phyloP scores from a whole-genome alignment of 2,888 invertebrate genomes.

The Podabrus alpinus region DNA sequence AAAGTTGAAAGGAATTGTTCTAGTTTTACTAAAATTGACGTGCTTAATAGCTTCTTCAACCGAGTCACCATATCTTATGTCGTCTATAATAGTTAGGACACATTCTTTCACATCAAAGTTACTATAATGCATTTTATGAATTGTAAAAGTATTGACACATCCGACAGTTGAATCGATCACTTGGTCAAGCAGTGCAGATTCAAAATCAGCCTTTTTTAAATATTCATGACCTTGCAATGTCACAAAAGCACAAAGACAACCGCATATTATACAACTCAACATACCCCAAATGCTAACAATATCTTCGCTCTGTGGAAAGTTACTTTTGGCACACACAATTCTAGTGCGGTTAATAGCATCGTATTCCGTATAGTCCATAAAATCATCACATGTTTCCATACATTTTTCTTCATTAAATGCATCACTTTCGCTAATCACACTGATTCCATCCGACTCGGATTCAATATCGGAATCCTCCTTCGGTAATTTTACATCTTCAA shows the following conservation, averaged over 20 bases:
- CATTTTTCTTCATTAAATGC: constrained; percentile 2
- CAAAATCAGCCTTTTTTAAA: neutral
- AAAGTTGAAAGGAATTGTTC: neutral
- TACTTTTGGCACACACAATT: neutral
- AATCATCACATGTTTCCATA: neutral
- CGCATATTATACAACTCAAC: neutral
- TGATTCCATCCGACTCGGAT: constrained; percentile 36
- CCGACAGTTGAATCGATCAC: neutral
- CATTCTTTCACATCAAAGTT: neutral
- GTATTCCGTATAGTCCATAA: neutral
- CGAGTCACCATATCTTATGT: neutral
- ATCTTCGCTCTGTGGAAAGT: neutral
- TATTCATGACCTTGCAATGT: neutral
- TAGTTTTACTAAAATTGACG: neutral
- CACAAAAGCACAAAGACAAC: neutral
- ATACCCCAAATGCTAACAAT: neutral
- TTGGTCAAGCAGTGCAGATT: neutral
- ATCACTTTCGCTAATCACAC: constrained; percentile 38
- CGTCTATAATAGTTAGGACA: neutral
- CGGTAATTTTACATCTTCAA: constrained; percentile 23
- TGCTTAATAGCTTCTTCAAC: neutral
- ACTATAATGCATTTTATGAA: neutral
- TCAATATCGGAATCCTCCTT: constrained; percentile 26
- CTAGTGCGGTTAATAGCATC: neutral
- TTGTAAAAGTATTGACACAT: neutral